Percentiles rank a stretch among this genome's conserved stretches.
These are phyloP conservation scores for Caenorhabditis drosophilae DNA, from an alignment of 2,888 invertebrate species.

Conservation along the genomic window DNA sequence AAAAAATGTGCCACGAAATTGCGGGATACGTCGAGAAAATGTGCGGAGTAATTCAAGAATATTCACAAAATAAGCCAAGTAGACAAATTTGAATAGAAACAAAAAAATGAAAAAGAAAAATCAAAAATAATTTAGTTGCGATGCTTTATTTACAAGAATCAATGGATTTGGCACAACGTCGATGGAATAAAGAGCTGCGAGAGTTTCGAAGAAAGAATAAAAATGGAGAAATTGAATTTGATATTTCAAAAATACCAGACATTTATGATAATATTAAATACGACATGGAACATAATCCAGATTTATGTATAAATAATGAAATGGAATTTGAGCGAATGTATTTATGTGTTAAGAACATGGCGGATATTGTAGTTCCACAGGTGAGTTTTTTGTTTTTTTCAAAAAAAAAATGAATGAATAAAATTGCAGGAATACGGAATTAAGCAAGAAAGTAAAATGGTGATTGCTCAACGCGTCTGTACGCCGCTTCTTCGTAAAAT, in stretches of 20 bases:
- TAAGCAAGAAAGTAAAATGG: conserved; percentile 90
- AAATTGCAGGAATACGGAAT: conserved; percentile 98
- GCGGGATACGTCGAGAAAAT: conserved; percentile 66
- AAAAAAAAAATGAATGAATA: too few species aligned
- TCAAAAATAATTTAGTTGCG: conserved; percentile 17
- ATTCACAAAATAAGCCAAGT: conserved; percentile 50
- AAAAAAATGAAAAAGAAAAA: conserved; percentile 3
- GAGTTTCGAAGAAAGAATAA: conserved; percentile 82
- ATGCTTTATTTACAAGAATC: conserved; percentile 95
- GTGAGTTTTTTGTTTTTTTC: too few species aligned
- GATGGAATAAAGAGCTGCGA: conserved; percentile 74
- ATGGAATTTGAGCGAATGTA: conserved; percentile 74
- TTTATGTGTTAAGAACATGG: conserved; percentile 92
- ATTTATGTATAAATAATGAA: conserved; percentile 74
- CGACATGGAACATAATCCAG: conserved; percentile 95
- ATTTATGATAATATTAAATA: conserved; percentile 97
- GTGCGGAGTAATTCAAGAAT: conserved; percentile 75
- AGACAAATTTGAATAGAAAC: too few species aligned
- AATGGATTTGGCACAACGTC: conserved; percentile 94
- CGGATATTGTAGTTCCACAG: conserved; percentile 98
- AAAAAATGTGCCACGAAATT: conserved; percentile 88
- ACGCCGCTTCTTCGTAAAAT: conserved; percentile 88
- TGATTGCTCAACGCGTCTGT: conserved; percentile 95
- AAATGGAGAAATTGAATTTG: conserved; percentile 79
- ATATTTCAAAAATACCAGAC: conserved; percentile 98